These are phyloP conservation scores for Eriocheir sinensis DNA, from an alignment of 1,140 invertebrate genomes.

Conservation along the genomic window DNA sequence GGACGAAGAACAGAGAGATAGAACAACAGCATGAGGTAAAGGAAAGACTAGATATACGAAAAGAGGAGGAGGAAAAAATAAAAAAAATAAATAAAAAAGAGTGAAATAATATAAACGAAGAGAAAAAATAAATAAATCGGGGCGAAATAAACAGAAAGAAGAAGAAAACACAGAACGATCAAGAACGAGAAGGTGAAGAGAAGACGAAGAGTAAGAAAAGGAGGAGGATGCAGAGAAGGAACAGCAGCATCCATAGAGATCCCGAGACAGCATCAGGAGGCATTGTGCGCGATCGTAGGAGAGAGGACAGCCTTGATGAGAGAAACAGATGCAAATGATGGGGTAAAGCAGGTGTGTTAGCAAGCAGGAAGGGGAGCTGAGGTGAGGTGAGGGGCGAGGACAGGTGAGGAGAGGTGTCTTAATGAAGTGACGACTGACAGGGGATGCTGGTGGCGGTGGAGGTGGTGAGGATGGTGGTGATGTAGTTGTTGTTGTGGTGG, in stretches of 20 bases:
- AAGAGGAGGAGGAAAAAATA: neutral
- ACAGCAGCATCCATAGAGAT: no score
- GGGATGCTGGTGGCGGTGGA: neutral
- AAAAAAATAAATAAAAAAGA: no score
- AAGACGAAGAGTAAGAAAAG: no score
- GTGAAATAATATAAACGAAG: no score
- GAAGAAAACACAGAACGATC: neutral
- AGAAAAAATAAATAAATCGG: no score
- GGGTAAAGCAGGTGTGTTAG: neutral
- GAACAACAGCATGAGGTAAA: no score
- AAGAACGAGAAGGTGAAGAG: neutral
- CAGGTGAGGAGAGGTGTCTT: no score
- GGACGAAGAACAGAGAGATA: no score
- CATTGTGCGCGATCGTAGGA: neutral
- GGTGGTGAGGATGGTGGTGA: neutral
- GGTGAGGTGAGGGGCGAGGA: neutral
- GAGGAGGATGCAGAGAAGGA: neutral
- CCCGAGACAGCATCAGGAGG: neutral
- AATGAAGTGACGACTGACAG: no score
- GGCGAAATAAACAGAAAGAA: no score
- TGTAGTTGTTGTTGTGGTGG: neutral
- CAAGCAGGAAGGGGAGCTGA: neutral
- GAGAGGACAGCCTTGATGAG: neutral
- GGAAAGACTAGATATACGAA: no score
- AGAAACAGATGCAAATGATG: conserved; percentile 15